phyloP scores from a whole-genome alignment of 2,113 vertebrate species.

The Gymnobelideus leadbeateri region DNA sequence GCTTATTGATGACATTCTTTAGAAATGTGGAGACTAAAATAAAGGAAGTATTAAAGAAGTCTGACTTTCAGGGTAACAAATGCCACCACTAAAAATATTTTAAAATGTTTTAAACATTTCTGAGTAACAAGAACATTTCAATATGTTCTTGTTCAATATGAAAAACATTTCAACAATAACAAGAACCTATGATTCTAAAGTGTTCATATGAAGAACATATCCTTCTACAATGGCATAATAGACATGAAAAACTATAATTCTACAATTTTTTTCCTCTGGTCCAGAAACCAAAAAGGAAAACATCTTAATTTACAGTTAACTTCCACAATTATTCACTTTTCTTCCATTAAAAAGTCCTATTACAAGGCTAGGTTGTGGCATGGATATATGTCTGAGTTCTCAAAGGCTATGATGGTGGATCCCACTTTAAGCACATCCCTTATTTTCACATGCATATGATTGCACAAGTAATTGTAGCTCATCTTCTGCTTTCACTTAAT shows the following conservation, averaged over 20 bases:
- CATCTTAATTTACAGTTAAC: neutral
- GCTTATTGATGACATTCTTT: neutral
- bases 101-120: neutral
- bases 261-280: neutral
- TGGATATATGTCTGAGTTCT: neutral
- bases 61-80: neutral
- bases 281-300: neutral
- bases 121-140: too few species aligned
- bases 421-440: neutral
- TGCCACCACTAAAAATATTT: constrained; percentile 10
- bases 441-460: neutral
- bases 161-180: neutral
- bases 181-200: neutral
- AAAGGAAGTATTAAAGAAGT: neutral
- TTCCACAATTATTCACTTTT: neutral
- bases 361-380: neutral
- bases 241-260: neutral
- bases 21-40: neutral
- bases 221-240: neutral
- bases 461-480: neutral
- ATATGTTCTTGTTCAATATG: too few species aligned
- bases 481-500: neutral
- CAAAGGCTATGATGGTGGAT: neutral
- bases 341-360: neutral
- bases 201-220: neutral